Evolutionary conservation across 1,140 invertebrate genomes (phyloP), one percentile per base, ranked within the genome.

Genomic region (Formica selysi): DNA sequence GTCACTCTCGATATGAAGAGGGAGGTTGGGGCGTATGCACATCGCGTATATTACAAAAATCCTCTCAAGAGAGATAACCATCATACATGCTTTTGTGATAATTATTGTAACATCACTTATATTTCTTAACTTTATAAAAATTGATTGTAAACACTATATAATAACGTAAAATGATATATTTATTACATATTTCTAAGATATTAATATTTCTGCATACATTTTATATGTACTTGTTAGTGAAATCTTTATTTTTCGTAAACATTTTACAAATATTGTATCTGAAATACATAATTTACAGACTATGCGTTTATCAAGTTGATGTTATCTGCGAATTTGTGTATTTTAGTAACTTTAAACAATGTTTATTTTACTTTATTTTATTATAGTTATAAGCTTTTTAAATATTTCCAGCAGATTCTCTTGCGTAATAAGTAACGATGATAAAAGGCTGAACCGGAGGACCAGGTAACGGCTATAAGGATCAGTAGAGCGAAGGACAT

Each of bases 401-500:
- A 57, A 62, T 57, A 74, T 68, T 54, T 85, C 54, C 86, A 48
- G 13, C 74, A 65, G 44, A 51, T 19, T 87, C n/a, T 76, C 61
- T 81, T 57, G 22, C 16, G 59, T n/a, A 70, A 41, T n/a, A 71
- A 78, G 78, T 86, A 88, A 84, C 78, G 90, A 44, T 80, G 86
- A 54, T 91, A 87, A 54, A 90, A 59, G 13, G 79, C 32, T 44
- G 89, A 78, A 64, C 90, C 86, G 74, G 88, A 74, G 61, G 89
- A 86, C 85, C 88, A 92, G 70, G 64, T 87, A 61, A 93, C 74
- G 36, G 86, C 90, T 71, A 91, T n/a, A 73, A 91, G 59, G 67
- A 93, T 91, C 67, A 93, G 86, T 41, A 93, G 79, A 13, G 68
- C 79, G 79, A 93, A 93, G 85, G 88, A 93, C 65, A 91, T 76